Evolutionary conservation across 2,797 vertebrate genomes (phyloP).

Genomic region (Esox masquinongy): DNA sequence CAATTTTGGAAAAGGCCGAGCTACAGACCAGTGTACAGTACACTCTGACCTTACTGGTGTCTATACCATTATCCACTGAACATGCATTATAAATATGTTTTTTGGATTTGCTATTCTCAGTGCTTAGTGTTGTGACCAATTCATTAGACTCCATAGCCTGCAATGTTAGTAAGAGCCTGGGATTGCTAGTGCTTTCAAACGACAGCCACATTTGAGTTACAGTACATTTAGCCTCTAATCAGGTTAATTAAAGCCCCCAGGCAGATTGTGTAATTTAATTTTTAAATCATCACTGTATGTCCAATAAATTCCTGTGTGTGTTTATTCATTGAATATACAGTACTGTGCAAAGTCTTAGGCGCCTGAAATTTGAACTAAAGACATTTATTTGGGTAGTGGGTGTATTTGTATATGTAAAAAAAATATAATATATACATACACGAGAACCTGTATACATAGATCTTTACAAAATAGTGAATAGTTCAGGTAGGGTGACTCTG

Average conservation of each 20-base stretch:
- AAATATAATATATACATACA: no score
- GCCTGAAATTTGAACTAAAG: no score
- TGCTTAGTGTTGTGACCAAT: slow-evolving; percentile 15
- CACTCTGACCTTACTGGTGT: neutral
- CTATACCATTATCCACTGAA: slow-evolving; percentile 6
- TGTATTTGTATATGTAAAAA: no score
- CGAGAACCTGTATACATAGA: no score
- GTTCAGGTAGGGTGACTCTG: no score
- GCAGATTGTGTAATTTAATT: no score
- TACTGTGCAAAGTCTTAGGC: no score
- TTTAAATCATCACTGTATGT: no score
- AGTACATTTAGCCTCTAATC: slow-evolving; percentile 30
- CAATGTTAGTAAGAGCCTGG: slow-evolving; percentile 20
- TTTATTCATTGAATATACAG: no score
- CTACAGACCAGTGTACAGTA: neutral
- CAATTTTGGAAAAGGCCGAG: neutral
- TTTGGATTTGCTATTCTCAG: slow-evolving; percentile 17
- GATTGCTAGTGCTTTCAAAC: slow-evolving; percentile 9
- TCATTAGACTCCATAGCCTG: slow-evolving; percentile 12
- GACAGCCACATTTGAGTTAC: slow-evolving; percentile 28
- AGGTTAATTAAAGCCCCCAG: slow-evolving; percentile 22
- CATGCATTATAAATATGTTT: slow-evolving; percentile 24
- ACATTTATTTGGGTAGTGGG: no score
- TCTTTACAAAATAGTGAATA: no score
- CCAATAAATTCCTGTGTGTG: no score